Evolutionary conservation across 2,797 vertebrate species (phyloP).

Genomic region (Pelochelys cantorii): DNA sequence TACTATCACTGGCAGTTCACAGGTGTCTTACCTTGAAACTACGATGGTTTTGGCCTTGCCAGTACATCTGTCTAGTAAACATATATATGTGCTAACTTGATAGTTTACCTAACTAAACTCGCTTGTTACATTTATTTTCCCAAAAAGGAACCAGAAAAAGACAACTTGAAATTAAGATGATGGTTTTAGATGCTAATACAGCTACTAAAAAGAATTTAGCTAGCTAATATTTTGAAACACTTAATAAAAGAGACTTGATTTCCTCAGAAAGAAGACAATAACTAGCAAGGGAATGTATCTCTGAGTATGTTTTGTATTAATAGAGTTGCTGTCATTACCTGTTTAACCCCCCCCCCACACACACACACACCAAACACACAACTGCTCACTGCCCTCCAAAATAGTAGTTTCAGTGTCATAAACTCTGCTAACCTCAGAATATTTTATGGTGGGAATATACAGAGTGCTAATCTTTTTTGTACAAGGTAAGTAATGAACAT

Average conservation of each 20-base stretch:
- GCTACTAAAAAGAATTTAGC: neutral
- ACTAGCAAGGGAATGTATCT: neutral
- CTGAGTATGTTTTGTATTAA: neutral
- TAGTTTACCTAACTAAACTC: neutral
- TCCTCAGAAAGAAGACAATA: neutral
- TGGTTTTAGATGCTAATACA: neutral
- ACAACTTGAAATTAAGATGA: neutral
- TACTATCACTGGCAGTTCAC: neutral
- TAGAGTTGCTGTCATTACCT: neutral
- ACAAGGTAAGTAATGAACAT: neutral
- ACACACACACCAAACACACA: neutral
- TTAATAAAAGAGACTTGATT: neutral
- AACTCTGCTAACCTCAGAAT: neutral
- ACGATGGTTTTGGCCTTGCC: neutral
- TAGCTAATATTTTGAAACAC: slow-evolving; percentile 12
- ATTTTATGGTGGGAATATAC: slow-evolving; percentile 13
- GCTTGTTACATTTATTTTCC: neutral
- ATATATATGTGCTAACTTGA: neutral
- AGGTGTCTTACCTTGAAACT: neutral
- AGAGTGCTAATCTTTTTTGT: neutral
- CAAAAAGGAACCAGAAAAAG: neutral
- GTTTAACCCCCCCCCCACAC: neutral
- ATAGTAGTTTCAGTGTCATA: slow-evolving; percentile 2
- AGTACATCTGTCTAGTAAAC: neutral
- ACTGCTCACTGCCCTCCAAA: neutral